Evolutionary conservation across 2,113 vertebrate genomes (phyloP).

Genomic region (Aramus guarauna): DNA sequence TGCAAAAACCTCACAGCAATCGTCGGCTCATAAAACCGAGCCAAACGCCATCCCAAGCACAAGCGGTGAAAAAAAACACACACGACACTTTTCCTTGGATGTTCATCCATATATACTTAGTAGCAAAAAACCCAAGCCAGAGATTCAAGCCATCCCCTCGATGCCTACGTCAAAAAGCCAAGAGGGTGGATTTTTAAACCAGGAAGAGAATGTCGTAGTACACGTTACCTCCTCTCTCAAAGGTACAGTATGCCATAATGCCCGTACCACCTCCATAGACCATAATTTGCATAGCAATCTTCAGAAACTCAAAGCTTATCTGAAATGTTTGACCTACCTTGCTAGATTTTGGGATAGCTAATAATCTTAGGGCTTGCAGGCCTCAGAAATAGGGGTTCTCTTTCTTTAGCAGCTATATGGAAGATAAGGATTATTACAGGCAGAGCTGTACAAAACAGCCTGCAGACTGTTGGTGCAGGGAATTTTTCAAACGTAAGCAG

Average conservation of each 20-base stretch:
- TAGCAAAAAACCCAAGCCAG: slow-evolving; percentile 88
- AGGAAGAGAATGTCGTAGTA: slow-evolving; percentile 70
- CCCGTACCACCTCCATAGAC: not conserved
- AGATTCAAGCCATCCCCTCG: slow-evolving; percentile 71
- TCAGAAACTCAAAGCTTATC: not conserved
- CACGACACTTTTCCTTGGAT: slow-evolving; percentile 93
- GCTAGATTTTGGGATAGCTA: not conserved
- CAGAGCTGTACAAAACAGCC: not conserved
- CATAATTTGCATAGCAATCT: not conserved
- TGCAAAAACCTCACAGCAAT: slow-evolving; percentile 83
- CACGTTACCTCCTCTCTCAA: slow-evolving; percentile 68
- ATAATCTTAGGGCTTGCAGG: not conserved
- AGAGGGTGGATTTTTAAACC: slow-evolving; percentile 82
- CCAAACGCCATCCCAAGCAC: slow-evolving; percentile 29
- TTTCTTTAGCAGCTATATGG: not conserved
- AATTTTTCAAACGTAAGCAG: not conserved
- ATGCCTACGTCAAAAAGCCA: slow-evolving; percentile 84
- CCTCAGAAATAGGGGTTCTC: not conserved
- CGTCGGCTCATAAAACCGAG: slow-evolving; percentile 73
- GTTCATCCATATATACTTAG: slow-evolving; percentile 95
- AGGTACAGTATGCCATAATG: slow-evolving; percentile 70
- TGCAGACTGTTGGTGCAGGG: not conserved
- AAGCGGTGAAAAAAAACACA: slow-evolving; percentile 87
- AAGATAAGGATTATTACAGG: not conserved
- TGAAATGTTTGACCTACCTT: not conserved